phyloP scores from a whole-genome alignment of 2,113 vertebrate species.

The Podarcis cretensis region DNA sequence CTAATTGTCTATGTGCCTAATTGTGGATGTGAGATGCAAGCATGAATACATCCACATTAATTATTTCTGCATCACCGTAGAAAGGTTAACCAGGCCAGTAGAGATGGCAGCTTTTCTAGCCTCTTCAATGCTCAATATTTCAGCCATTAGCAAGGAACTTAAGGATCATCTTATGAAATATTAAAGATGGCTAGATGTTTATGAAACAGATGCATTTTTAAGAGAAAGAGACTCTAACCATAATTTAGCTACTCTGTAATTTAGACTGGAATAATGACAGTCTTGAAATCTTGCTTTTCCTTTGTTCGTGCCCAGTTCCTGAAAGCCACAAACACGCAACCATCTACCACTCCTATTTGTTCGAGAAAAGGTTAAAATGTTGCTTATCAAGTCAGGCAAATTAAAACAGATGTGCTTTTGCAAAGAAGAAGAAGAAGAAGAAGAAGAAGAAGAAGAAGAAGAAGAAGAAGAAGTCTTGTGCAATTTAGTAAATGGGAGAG shows the following conservation, averaged over 20 bases:
- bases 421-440: neutral
- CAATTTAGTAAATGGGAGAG: neutral
- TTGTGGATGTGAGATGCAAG: constrained; percentile 4
- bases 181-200: constrained; percentile 10
- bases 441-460: neutral
- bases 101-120: constrained; percentile 31
- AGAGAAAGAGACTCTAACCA: neutral
- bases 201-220: constrained; percentile 3
- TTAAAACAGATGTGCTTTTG: constrained; percentile 47
- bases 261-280: constrained; percentile 33
- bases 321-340: constrained; percentile 60
- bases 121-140: constrained; percentile 23
- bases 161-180: constrained; percentile 46
- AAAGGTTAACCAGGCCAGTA: constrained; percentile 19
- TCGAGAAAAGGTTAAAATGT: constrained; percentile 40
- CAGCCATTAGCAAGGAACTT: constrained; percentile 27
- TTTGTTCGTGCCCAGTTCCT: constrained; percentile 27
- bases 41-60: constrained; percentile 31
- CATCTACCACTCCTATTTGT: neutral
- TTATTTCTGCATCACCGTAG: constrained; percentile 33
- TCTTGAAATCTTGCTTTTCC: constrained; percentile 44
- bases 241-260: constrained; percentile 42
- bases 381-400: constrained; percentile 44
- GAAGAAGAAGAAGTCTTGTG: neutral
- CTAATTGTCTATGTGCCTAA: constrained; percentile 26